Evolutionary conservation across 2,113 vertebrate species (phyloP).

Genomic region (Antigone vipio): DNA sequence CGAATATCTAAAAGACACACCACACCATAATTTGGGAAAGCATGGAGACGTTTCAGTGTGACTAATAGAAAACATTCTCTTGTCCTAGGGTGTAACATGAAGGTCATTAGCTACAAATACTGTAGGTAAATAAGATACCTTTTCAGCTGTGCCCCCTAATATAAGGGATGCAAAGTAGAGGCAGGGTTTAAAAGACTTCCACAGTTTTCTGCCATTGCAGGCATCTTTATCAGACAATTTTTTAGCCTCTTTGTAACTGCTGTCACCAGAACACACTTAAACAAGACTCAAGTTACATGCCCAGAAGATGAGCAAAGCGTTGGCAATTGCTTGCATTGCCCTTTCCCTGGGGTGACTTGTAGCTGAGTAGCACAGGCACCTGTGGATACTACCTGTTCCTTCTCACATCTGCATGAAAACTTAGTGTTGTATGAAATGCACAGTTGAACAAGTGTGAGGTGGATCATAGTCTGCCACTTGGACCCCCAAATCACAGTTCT

Average conservation of each 20-base stretch:
- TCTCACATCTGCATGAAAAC: rapidly evolving
- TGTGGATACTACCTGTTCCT: background rate
- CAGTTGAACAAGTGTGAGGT: background rate
- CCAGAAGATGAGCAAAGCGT: background rate
- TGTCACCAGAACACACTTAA: background rate
- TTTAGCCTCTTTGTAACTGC: background rate
- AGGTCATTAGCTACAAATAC: background rate
- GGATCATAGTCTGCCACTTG: background rate
- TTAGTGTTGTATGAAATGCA: background rate
- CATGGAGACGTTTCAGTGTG: background rate
- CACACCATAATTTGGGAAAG: background rate
- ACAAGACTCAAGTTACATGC: background rate
- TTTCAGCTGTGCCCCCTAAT: background rate
- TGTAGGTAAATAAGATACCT: background rate
- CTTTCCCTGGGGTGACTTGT: background rate
- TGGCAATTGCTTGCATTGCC: background rate
- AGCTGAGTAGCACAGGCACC: background rate
- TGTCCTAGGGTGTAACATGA: background rate
- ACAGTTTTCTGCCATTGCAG: background rate
- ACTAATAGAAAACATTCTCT: background rate
- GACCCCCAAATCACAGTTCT: background rate
- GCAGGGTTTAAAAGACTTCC: background rate
- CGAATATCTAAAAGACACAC: background rate
- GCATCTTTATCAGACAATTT: background rate
- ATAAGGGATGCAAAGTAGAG: background rate